phyloP scores from a whole-genome alignment of 2,113 vertebrate species.

The Danionella cerebrum region DNA sequence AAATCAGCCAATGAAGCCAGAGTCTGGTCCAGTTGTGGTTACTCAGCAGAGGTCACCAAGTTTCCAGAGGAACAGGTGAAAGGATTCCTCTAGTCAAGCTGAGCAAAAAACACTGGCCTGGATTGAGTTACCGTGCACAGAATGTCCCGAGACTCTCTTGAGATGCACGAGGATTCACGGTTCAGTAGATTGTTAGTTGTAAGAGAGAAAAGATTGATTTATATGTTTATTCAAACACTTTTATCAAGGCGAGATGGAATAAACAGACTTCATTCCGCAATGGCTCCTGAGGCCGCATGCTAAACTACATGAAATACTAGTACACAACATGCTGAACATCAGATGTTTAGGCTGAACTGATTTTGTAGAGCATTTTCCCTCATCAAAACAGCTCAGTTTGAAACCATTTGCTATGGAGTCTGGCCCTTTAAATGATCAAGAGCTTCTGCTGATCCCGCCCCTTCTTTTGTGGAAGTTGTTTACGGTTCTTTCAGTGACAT shows the following conservation, averaged over 20 bases:
- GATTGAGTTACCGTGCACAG: neutral
- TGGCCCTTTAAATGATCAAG: too few relatives aligned
- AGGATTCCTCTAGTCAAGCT: neutral
- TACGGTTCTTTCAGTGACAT: too few relatives aligned
- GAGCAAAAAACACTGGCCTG: too few relatives aligned
- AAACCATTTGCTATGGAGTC: too few relatives aligned
- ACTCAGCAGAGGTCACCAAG: neutral
- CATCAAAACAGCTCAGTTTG: too few relatives aligned
- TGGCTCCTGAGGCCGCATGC: neutral
- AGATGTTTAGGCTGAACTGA: too few relatives aligned
- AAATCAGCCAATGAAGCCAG: slow-evolving; percentile 10
- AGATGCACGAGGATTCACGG: neutral
- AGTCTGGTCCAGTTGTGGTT: neutral
- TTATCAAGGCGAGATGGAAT: neutral
- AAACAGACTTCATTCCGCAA: neutral
- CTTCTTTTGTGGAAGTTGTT: too few relatives aligned
- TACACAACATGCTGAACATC: too few relatives aligned
- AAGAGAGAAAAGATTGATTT: neutral
- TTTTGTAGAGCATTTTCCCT: too few relatives aligned
- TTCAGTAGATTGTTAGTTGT: neutral
- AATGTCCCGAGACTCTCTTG: neutral
- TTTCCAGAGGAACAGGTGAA: neutral
- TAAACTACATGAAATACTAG: too few relatives aligned
- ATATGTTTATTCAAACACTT: slow-evolving; percentile 6
- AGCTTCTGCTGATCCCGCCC: too few relatives aligned